Conservation (phyloP, 1,140 invertebrate genomes). For the Ooceraea biroi region DNA sequence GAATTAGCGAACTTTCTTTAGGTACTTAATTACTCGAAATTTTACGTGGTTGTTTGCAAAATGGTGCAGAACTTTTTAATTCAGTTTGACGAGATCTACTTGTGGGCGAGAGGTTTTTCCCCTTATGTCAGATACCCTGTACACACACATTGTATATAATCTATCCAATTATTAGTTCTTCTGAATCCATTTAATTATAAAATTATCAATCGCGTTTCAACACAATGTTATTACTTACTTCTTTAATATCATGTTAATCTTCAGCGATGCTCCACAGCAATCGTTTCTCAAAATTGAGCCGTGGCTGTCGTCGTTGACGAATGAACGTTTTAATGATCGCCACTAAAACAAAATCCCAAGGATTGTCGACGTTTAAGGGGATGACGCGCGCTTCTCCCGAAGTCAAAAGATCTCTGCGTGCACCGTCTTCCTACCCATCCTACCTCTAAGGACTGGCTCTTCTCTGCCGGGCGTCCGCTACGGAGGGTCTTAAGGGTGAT, state of each 20-base stretch:
- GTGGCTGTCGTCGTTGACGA: not conserved
- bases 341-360: constrained; percentile 15
- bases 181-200: no score
- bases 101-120: no score
- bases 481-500: constrained; percentile 81
- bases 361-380: constrained; percentile 27
- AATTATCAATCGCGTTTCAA: no score
- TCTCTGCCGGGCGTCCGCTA: constrained; percentile 38
- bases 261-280: not conserved
- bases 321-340: constrained; percentile 19
- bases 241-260: not conserved
- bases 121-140: no score
- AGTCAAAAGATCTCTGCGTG: not conserved
- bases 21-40: no score
- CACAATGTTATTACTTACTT: not conserved
- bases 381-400: not conserved
- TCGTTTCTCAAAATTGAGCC: not conserved
- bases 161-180: no score
- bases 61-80: no score
- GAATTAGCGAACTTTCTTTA: no score
- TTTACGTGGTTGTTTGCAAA: no score
- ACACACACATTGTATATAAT: no score
- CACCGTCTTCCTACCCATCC: not conserved
- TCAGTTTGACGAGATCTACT: no score
- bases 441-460: constrained; percentile 28